phyloP scores from a whole-genome alignment of 2,888 invertebrate species.

The Abrostola triplasia region DNA sequence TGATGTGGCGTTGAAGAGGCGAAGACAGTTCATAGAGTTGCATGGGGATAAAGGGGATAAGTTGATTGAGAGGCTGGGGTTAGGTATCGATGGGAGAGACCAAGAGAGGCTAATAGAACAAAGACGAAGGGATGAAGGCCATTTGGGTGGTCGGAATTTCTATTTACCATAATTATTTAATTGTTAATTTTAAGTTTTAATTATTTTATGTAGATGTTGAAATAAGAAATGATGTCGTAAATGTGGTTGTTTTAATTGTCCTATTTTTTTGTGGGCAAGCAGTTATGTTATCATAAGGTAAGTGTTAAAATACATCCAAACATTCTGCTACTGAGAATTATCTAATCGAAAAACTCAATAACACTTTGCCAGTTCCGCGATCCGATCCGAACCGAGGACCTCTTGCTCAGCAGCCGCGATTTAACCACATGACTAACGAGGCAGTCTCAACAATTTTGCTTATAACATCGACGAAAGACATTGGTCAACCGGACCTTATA shows the following conservation, averaged over 20 bases:
- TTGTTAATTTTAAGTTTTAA: no score
- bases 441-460: not conserved
- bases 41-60: conserved; percentile 90
- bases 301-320: no score
- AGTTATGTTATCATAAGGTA: not conserved
- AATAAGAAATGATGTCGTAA: conserved; percentile 5
- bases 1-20: conserved; percentile 88
- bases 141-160: conserved; percentile 86
- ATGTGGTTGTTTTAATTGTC: conserved; percentile 17
- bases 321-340: no score
- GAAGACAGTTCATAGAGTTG: conserved; percentile 88
- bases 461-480: not conserved
- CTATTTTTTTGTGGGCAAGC: not conserved
- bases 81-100: conserved; percentile 90
- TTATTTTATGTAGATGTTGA: not conserved
- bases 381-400: no score
- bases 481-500: not conserved
- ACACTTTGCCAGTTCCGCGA: no score
- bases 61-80: conserved; percentile 90
- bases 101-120: conserved; percentile 86
- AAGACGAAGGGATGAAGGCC: conserved; percentile 86
- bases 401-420: no score
- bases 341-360: no score
- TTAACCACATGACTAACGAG: no score
- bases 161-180: conserved; percentile 56